phyloP scores from a whole-genome alignment of 2,113 vertebrate genomes.

The Cardinalis cardinalis region DNA sequence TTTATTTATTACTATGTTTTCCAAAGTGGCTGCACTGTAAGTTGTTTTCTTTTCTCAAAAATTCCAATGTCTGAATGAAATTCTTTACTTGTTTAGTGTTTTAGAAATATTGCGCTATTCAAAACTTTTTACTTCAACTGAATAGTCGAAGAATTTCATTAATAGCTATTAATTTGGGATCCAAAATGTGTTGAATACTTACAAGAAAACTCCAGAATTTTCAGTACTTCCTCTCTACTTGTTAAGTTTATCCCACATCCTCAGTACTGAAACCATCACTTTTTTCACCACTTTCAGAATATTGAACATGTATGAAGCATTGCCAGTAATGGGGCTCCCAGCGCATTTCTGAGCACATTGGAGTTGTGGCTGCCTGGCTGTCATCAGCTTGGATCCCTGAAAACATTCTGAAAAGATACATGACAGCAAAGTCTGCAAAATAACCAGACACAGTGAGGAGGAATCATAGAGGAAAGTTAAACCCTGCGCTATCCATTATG shows the following conservation, averaged over 20 bases:
- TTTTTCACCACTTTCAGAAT: not conserved
- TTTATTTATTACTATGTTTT: not conserved
- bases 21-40: not conserved
- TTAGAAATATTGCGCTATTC: not conserved
- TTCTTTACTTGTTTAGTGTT: not conserved
- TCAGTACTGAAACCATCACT: not conserved
- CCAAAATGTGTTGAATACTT: not conserved
- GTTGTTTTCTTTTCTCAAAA: not conserved
- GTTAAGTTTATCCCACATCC: not conserved
- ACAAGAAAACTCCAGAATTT: not conserved
- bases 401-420: accelerated
- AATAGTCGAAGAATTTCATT: not conserved
- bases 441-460: not conserved
- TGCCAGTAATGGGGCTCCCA: not conserved
- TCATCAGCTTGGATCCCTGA: not conserved
- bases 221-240: not conserved
- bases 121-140: not conserved
- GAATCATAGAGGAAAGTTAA: not conserved
- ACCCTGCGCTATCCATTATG: not conserved
- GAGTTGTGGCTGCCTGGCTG: not conserved
- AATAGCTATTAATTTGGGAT: not conserved
- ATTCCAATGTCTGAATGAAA: not conserved
- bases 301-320: not conserved
- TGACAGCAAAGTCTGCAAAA: not conserved
- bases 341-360: not conserved